These are phyloP conservation scores for Mycetomoellerius zeteki DNA, from an alignment of 1,140 invertebrate genomes.

Conservation along the genomic window DNA sequence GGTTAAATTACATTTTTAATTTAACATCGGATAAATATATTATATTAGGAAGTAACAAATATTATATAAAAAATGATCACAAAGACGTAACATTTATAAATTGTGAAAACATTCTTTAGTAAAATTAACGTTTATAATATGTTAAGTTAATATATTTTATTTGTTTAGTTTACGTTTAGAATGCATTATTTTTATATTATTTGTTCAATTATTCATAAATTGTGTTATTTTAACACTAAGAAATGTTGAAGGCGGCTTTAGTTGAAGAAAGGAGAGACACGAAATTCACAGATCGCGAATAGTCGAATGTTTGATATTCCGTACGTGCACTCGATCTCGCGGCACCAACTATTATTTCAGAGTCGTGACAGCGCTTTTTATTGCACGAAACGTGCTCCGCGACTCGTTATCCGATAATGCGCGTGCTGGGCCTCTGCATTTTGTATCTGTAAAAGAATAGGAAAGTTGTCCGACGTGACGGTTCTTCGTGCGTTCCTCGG, in stretches of 20 bases:
- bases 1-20: no score
- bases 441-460: background rate
- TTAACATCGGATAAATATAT: no score
- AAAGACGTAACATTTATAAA: no score
- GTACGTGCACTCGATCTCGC: conserved; percentile 39
- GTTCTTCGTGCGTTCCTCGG: background rate
- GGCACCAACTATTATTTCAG: conserved; percentile 37
- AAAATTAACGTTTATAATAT: no score
- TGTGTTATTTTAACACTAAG: no score
- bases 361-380: conserved; percentile 23
- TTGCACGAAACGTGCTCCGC: conserved; percentile 42
- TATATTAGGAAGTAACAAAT: no score
- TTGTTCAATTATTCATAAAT: no score
- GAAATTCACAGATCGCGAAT: conserved; percentile 16
- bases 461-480: background rate
- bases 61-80: no score
- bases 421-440: conserved; percentile 7
- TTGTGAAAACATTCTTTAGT: no score
- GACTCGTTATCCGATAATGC: conserved; percentile 31
- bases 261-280: background rate
- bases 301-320: conserved; percentile 35
- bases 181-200: no score
- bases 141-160: no score
- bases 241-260: background rate
- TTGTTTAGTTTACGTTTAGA: no score